Evolutionary conservation across 1,140 invertebrate species (phyloP), one percentile per base, ranked within the genome.

Genomic region (Ladona fulva): DNA sequence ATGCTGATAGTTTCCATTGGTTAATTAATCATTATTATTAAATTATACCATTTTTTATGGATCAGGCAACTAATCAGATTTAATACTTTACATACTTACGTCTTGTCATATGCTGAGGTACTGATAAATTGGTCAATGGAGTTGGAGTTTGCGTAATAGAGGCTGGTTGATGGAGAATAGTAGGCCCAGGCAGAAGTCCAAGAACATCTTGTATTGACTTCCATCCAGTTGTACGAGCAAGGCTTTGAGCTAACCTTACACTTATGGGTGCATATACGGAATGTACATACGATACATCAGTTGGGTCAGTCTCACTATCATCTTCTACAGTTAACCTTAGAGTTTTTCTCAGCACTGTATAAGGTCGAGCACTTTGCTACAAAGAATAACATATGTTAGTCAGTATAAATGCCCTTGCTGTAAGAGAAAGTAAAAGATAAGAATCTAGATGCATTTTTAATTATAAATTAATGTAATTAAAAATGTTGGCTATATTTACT

Each of bases 241-340:
- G 87, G 81, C 93, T 91, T 84, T 98, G 95, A 3, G 92, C 91
- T 25, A 99, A 87, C 77, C 96, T 89, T 0, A 96, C 91, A 81
- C 93, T 96, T n/a, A 99, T 82, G 0, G 97, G 97, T 0, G 97
- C 96, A 86, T 98, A 99, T 83, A 94, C 95, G 80, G 92, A 96
- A 85, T 95, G 94, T 37, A 98, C 93, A 84, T 97, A 98, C 79
- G 95, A 93, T 76, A 97, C 96, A 82, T 98, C 96, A 80, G 91
- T 93, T 0, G 93, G 94, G 80, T 91, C 88, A 42, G 92, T 87
- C 87, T 97, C 94, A 78, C 92, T 93, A 7, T 92, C 92, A 82
- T 97, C 94, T 81, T 97, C 94, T 59, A 95, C 92, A 12, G 94
- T 96, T 3, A 97, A 86, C 79, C 91, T 89, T 24, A 97, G 87